Evolutionary conservation across 30 jellyfish, hydroid and myxozoan species (phyloP), one percentile per base, ranked within the genome.

Genomic region (Pelagia noctiluca): DNA sequence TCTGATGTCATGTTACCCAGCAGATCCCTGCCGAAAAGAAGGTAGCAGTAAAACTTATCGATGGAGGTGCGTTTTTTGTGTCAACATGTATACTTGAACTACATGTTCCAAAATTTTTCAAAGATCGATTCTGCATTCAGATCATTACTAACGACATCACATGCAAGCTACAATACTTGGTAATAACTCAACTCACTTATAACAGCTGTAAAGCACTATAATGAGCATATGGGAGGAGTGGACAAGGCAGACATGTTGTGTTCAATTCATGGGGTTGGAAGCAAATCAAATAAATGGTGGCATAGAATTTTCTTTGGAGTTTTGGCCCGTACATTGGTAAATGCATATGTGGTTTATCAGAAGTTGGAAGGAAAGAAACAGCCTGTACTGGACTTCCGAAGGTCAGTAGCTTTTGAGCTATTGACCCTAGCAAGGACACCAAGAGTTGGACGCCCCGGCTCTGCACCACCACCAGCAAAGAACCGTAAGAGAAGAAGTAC

Each of bases 211-310:
- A 87, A 78, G 53, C 86, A 88, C 83, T 88, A 88, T 33, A 88
- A 85, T 34, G 36, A 24, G 46, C 28, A 47, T 48, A 73, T 83
- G 96, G 96, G 97, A 2, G 94, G 94, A 35, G 94, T 75, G 34
- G 97, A 90, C 68, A 84, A 90, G 72, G 96, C 97, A 29, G 90
- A 90, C 66, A 68, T 75, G 89, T 61, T 69, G 64, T 84, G 96
- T 90, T 50, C 97, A 3, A 19, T 76, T 33, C 64, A 90, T 90
- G 96, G 96, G 34, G 65, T 65, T 35, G 66, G 71, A 34, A 35
- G 97, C 54, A 90, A 85, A 71, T 77, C 86, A 23, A 80, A 37
- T 61, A 83, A 90, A 72, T 90, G 97, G 93, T 84, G 97, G 96
- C 90, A 82, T 67, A 42, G 91, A 63, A 82, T 81, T 49, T 82